Evolutionary conservation across 2,113 vertebrate species (phyloP), one percentile per base, ranked within the genome.

Genomic region (Geococcyx californianus): DNA sequence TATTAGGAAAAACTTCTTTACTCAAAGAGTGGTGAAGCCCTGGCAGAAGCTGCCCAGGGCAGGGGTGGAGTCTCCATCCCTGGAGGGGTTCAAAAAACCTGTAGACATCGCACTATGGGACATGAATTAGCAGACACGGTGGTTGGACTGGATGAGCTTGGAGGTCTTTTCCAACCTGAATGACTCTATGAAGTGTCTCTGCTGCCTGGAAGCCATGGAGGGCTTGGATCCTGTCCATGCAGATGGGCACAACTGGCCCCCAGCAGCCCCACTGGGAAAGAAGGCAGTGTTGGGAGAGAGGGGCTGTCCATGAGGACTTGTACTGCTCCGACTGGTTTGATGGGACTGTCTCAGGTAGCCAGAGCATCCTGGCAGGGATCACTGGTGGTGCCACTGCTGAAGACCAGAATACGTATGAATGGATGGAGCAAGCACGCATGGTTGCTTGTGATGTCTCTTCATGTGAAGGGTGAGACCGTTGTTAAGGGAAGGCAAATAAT

Each of bases 281-380:
- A 40, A 24, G 45, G 17, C 2, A 2, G 13, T 31, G 24, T 1
- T 0, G 0, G 34, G 42, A 16, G 13, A 74, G 40, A 70, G 45
- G 7, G 23, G 9, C 31, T 0, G 2, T 28, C 20, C 24, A 9
- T 1, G 5, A 29, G 33, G 11, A 49, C 38, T 67, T 21, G 28
- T n/a, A 45, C 44, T 36, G 42, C 75, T 58, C 18, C 25, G 5
- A 20, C 4, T 45, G 79, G 42, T 13, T 82, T 34, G 19, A 20
- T 58, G 52, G 64, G 56, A 24, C 28, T 1, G 2, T 3, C 28
- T 62, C 52, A 47, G 2, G 9, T n/a, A 11, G 64, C 5, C 34
- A 86, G 66, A 70, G 66, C n/a, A 8, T 12, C 23, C 51, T 38
- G 26, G 45, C 42, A 38, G 77, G 42, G 45, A 42, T 33, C 14